phyloP scores from a whole-genome alignment of 2,888 invertebrate genomes.

The Dione juno region DNA sequence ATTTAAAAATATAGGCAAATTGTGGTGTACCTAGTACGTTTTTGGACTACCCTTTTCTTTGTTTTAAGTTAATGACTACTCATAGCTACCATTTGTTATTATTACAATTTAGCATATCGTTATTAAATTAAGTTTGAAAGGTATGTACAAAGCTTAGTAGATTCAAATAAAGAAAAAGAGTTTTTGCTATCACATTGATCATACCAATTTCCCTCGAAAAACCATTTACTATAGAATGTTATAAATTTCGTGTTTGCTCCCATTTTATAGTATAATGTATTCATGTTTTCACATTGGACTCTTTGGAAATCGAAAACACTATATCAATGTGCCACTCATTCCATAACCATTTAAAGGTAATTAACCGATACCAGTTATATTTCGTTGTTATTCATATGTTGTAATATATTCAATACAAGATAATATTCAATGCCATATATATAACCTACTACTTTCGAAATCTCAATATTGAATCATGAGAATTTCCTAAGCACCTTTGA shows the following conservation, averaged over 20 bases:
- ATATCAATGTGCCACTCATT: constrained; percentile 20
- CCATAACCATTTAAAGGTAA: constrained; percentile 29
- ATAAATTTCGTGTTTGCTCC: constrained; percentile 14
- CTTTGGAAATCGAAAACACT: constrained; percentile 24
- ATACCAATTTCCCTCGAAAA: not conserved
- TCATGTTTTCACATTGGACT: constrained; percentile 28
- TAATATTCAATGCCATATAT: constrained; percentile 23
- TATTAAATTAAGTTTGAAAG: not conserved
- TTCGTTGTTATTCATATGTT: constrained; percentile 21
- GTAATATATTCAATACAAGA: constrained; percentile 22
- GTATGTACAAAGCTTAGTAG: not conserved
- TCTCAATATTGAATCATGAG: constrained; percentile 16
- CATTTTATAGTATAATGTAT: constrained; percentile 22
- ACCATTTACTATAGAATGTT: not conserved
- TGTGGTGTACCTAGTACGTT: too few species aligned
- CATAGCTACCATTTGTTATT: too few species aligned
- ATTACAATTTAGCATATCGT: not conserved
- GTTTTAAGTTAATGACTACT: too few species aligned
- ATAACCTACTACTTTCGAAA: constrained; percentile 22
- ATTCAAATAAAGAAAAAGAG: not conserved
- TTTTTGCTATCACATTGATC: not conserved
- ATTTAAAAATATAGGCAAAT: too few species aligned
- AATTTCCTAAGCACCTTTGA: not conserved
- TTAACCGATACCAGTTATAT: constrained; percentile 25
- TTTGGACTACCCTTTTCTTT: too few species aligned